phyloP scores from a whole-genome alignment of 2,888 invertebrate genomes.

The Scaptomyza cyrtandrae region DNA sequence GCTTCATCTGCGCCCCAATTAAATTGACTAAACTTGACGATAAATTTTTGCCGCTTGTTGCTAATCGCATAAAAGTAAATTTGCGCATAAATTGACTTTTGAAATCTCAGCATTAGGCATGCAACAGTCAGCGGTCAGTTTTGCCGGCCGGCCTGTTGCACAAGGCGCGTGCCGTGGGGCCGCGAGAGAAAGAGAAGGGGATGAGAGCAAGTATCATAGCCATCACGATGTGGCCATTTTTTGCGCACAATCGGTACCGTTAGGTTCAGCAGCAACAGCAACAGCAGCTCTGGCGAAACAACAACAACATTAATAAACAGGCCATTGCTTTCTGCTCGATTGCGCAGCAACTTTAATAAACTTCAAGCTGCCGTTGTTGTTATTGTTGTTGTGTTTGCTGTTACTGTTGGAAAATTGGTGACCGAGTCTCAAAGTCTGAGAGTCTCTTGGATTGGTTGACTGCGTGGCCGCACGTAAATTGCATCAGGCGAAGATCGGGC shows the following conservation, averaged over 20 bases:
- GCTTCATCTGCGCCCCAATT: conserved; percentile 69
- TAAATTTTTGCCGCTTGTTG: conserved; percentile 74
- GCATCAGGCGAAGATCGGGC: conserved; percentile 36
- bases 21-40: conserved; percentile 79
- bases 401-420: conserved; percentile 46
- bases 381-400: conserved; percentile 27
- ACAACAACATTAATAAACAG: conserved; percentile 49
- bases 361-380: conserved; percentile 64
- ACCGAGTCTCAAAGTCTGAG: conserved; percentile 31
- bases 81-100: conserved; percentile 77
- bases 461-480: conserved; percentile 79
- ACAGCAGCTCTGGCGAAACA: conserved; percentile 4
- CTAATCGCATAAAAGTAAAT: conserved; percentile 82
- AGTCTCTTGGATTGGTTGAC: conserved; percentile 31
- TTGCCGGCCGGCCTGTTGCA: conserved; percentile 31
- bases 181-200: background rate
- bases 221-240: conserved; percentile 79
- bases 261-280: conserved; percentile 58
- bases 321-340: conserved; percentile 68
- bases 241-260: conserved; percentile 80
- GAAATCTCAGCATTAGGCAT: conserved; percentile 52
- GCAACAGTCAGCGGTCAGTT: conserved; percentile 20
- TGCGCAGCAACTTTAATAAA: conserved; percentile 78
- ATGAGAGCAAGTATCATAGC: conserved; percentile 37
- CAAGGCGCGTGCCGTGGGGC: conserved; percentile 62